phyloP scores from a whole-genome alignment of 2,888 invertebrate genomes.

The Cylloceria caligata region DNA sequence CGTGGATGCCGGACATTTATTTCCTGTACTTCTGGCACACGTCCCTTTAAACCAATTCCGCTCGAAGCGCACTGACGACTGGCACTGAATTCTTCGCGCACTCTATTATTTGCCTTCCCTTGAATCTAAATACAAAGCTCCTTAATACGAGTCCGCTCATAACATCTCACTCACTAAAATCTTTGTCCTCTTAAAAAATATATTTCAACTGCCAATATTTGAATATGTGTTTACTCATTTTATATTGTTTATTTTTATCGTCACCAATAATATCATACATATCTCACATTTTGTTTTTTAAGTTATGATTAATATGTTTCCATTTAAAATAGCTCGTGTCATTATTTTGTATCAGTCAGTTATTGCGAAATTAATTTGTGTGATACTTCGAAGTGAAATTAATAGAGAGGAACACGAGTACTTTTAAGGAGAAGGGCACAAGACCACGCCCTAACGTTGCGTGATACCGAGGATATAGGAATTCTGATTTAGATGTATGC shows the following conservation, averaged over 20 bases:
- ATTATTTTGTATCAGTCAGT: too few species aligned
- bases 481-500: constrained; percentile 2
- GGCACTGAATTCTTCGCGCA: constrained; percentile 40
- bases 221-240: neutral
- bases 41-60: constrained; percentile 56
- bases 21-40: constrained; percentile 64
- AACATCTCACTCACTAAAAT: neutral
- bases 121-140: constrained; percentile 18
- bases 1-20: constrained; percentile 62
- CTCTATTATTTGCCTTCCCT: constrained; percentile 51
- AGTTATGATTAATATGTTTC: neutral
- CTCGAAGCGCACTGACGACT: constrained; percentile 23
- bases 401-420: neutral
- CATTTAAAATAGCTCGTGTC: too few species aligned
- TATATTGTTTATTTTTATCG: neutral
- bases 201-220: neutral
- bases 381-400: neutral
- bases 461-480: neutral
- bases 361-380: neutral
- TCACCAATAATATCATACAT: neutral
- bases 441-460: neutral
- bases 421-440: neutral
- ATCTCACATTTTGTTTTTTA: neutral
- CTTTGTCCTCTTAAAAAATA: neutral
- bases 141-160: neutral